phyloP scores from a whole-genome alignment of 2,888 invertebrate genomes.

The Xestia rhomboidea region DNA sequence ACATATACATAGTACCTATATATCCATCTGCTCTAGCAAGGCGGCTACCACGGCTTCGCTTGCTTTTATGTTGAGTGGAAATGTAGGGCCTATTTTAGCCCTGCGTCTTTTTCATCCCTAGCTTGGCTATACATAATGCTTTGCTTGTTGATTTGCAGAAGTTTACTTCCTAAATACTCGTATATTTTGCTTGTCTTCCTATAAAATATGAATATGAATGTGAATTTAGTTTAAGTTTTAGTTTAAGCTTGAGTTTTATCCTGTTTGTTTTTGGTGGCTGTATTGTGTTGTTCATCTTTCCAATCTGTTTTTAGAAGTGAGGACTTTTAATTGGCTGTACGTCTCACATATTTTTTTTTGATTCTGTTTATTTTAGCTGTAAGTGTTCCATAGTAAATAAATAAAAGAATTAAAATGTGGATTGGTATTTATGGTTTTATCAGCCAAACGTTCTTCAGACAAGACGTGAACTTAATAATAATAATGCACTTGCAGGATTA shows the following conservation, averaged over 20 bases:
- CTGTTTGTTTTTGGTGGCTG: no score
- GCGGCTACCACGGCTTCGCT: slow-evolving; percentile 10
- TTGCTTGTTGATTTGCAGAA: background rate
- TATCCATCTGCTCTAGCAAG: no score
- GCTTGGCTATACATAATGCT: background rate
- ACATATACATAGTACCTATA: no score
- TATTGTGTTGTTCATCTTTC: no score
- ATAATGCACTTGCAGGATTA: background rate
- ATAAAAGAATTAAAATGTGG: background rate
- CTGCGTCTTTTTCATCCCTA: background rate
- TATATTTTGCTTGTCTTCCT: background rate
- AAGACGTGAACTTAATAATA: background rate
- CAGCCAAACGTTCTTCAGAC: background rate
- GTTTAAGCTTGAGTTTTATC: no score
- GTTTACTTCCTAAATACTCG: background rate
- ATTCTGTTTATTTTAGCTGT: no score
- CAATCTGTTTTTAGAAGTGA: no score
- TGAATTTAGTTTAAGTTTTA: no score
- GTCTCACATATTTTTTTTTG: no score
- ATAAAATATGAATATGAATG: no score
- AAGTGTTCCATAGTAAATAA: no score
- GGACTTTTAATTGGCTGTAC: no score
- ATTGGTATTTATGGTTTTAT: background rate
- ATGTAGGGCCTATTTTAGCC: slow-evolving; percentile 17
- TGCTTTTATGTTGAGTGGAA: slow-evolving; percentile 43